A percentile compares a stretch with the other conserved stretches of the same genome.
These are phyloP conservation scores for Propithecus deckenii DNA, from an alignment of 2,797 vertebrate species.

Conservation along the genomic window DNA sequence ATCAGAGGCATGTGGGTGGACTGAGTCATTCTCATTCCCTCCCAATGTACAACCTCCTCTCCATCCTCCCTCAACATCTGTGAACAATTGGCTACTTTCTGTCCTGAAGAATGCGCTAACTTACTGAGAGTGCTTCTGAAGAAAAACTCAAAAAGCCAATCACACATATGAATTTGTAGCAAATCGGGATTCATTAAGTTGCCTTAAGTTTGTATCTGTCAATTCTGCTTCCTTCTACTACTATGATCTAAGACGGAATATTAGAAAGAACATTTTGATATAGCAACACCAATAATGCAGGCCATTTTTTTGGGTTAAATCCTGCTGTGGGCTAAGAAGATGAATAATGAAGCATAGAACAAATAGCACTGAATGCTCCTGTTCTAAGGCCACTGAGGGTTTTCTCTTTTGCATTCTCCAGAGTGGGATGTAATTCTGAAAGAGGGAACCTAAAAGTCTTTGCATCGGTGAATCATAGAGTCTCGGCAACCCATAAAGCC, in stretches of 20 bases:
- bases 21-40: constrained; percentile 34
- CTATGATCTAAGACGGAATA: background rate
- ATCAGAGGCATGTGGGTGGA: background rate
- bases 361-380: background rate
- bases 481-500: background rate
- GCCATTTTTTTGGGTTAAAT: background rate
- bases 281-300: background rate
- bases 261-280: background rate
- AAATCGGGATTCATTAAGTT: constrained; percentile 11
- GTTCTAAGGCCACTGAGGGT: background rate
- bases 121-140: constrained; percentile 8
- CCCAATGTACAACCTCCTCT: background rate
- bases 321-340: background rate
- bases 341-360: background rate
- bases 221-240: background rate
- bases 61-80: background rate
- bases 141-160: background rate
- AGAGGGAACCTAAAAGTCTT: background rate
- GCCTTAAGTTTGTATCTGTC: background rate
- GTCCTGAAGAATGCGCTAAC: background rate
- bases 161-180: background rate
- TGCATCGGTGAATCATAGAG: background rate
- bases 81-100: background rate
- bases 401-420: background rate
- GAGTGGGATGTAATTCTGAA: background rate